Base-by-base conservation (phyloP, 2,113 vertebrate genomes). In the Donacobius atricapilla region DNA sequence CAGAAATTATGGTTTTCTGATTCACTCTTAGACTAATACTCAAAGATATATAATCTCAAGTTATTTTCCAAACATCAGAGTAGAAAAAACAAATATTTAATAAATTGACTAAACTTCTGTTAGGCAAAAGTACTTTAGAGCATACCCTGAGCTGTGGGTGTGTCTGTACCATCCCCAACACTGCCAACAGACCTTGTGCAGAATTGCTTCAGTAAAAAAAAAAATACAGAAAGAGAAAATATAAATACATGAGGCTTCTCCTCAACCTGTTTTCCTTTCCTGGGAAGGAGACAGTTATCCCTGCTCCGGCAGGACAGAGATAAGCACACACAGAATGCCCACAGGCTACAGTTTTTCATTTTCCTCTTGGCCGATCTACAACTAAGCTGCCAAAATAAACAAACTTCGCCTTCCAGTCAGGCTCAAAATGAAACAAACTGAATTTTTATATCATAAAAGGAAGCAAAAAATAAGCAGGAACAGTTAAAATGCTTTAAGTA, bases 331-430 rank as follows among this genome's bases (percentile, higher is more conserved):
- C 81, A 93, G 65, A 85, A 97, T 93, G 82, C 88, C 89, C 83
- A 90, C 58, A 96, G 87, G 96, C 93, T 94, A 96, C 77, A 82
- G 44, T 89, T 97, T 97, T 96, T 96, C 95, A 96, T 83, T 96
- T 96, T 97, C 83, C 89, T 96, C 86, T 93, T 96, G 87, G 87
- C 87, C 83, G 42, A 93, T 91, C 95, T 93, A 96, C 95, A 98
- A 83, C 79, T 92, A 93, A 95, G 83, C 92, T 95, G 95, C 96
- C 97, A 97, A 97, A 98, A 97, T 76, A 97, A 98, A 97, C 95
- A 95, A 68, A 95, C 93, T 94, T 89, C 24, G 70, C 87, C 93
- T 97, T 93, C 92, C 88, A 95, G 87, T 91, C 87, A 81, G 95
- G 83, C 96, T 97, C 95, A 97, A 87, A 97, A 97, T 87, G 91